These are phyloP conservation scores for Pelecanoides urinatrix DNA, from an alignment of 2,113 vertebrate genomes.

Conservation along the genomic window DNA sequence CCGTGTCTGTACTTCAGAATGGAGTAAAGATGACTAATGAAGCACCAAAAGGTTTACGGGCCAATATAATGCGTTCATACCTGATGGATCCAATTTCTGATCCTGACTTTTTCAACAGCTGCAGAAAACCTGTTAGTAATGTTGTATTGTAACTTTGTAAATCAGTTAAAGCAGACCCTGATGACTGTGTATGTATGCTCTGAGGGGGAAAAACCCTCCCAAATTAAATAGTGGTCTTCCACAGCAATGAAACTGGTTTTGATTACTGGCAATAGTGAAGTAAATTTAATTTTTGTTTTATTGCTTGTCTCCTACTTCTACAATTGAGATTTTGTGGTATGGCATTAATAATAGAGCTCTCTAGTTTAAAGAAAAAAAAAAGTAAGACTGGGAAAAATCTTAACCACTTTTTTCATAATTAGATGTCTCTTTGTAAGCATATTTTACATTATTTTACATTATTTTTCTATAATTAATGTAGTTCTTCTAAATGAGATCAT, in stretches of 20 bases:
- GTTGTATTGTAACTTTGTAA: background rate
- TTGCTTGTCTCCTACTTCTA: background rate
- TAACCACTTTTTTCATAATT: slow-evolving; percentile 25
- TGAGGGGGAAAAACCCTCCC: background rate
- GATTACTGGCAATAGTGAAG: slow-evolving; percentile 24
- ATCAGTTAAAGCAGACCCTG: background rate
- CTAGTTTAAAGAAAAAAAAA: background rate
- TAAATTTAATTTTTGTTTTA: slow-evolving; percentile 58
- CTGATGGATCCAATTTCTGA: slow-evolving; percentile 89
- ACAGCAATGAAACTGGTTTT: background rate
- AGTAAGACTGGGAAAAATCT: background rate
- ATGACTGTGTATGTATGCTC: background rate
- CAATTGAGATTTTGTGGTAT: background rate
- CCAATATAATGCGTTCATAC: slow-evolving; percentile 86
- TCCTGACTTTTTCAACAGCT: slow-evolving; percentile 82
- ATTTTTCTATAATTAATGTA: slow-evolving; percentile 44
- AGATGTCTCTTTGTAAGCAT: background rate
- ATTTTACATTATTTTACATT: slow-evolving; percentile 22
- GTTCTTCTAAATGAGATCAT: slow-evolving; percentile 5
- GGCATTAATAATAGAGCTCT: slow-evolving; percentile 29
- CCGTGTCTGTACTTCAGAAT: slow-evolving; percentile 87
- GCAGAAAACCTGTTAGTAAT: slow-evolving; percentile 81
- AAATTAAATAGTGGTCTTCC: background rate
- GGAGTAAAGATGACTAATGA: slow-evolving; percentile 94
- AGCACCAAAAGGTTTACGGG: slow-evolving; percentile 85